Base-by-base conservation (phyloP, 2,888 invertebrate species). In the Cheiracanthium punctorium region DNA sequence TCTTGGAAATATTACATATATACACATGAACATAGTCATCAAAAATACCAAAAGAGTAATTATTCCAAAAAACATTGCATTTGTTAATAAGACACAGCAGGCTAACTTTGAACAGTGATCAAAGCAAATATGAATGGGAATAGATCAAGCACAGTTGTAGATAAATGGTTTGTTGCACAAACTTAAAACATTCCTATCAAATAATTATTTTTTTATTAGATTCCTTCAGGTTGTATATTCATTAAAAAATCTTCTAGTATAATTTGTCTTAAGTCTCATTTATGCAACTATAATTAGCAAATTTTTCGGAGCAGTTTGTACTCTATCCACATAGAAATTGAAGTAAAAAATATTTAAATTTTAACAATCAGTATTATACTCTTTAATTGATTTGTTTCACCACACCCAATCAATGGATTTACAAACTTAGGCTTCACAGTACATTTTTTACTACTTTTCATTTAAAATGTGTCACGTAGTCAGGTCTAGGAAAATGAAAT, bases 1-100 rank as follows among this genome's bases (percentile, higher is more conserved):
- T 64, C 43, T 80, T 69, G 73, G n/a, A 86, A 80, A 86, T 79
- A 80, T 86, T 86, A 86, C 79, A 86, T 86, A 80, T 80, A 86
- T 85, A 80, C 77, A 84, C 85, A 85, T 74, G 71, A 80, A 86
- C 76, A 80, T 64, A 85, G 69, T 80, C 79, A 79, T 86, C 80
- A 86, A 86, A 86, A 86, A 75, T 80, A 86, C 80, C 75, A 80
- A 75, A 85, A 10, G 69, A 74, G 69, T 71, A 75, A 73, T 75
- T 75, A 70, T 72, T 72, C 41, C 80, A 80, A 74, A 84, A 84
- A 58, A 86, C 80, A 76, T 80, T 75, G 74, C 86, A 86, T 76
- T 75, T 80, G 71, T 30, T 58, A 48, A 32, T 86, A 76, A 86
- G 86, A 86, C 86, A 86, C 80, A 43, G 67, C 79, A 80, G 85